Conservation (phyloP, 2,888 invertebrate genomes). For the Fragum whitleyi region DNA sequence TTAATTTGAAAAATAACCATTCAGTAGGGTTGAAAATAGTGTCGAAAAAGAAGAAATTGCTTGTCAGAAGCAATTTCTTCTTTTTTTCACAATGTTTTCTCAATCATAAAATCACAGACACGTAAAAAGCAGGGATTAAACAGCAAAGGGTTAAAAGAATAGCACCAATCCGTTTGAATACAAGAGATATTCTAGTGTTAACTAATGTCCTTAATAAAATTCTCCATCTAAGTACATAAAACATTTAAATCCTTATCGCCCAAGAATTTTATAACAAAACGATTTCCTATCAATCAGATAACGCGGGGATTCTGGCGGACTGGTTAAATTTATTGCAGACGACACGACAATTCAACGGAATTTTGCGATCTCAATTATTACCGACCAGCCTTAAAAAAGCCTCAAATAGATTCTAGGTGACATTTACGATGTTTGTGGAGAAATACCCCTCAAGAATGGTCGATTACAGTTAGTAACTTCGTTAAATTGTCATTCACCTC, state of each 20-base stretch:
- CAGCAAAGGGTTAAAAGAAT: too few species aligned
- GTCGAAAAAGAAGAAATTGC: too few species aligned
- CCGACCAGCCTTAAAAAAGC: not conserved
- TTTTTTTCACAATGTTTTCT: too few species aligned
- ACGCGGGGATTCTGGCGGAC: constrained; percentile 19
- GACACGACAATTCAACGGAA: constrained; percentile 20
- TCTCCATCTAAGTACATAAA: constrained; percentile 25
- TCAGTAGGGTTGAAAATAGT: too few species aligned
- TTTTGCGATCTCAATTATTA: constrained; percentile 22
- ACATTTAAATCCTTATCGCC: constrained; percentile 31
- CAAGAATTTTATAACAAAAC: constrained; percentile 32
- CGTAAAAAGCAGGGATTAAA: too few species aligned
- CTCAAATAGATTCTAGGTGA: constrained; percentile 10
- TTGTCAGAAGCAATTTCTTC: too few species aligned
- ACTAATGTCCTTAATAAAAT: not conserved
- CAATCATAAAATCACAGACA: too few species aligned
- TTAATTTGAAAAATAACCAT: too few species aligned
- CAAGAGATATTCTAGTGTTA: not conserved
- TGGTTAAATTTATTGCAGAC: constrained; percentile 24
- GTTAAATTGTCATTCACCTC: too few species aligned
- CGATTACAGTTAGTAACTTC: too few species aligned
- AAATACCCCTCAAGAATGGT: not conserved
- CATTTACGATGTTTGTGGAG: constrained; percentile 1
- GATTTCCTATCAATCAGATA: constrained; percentile 29
- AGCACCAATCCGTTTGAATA: too few species aligned